Base-by-base conservation (phyloP, 2,888 invertebrate genomes). In the Caenorhabditis auriculariae region DNA sequence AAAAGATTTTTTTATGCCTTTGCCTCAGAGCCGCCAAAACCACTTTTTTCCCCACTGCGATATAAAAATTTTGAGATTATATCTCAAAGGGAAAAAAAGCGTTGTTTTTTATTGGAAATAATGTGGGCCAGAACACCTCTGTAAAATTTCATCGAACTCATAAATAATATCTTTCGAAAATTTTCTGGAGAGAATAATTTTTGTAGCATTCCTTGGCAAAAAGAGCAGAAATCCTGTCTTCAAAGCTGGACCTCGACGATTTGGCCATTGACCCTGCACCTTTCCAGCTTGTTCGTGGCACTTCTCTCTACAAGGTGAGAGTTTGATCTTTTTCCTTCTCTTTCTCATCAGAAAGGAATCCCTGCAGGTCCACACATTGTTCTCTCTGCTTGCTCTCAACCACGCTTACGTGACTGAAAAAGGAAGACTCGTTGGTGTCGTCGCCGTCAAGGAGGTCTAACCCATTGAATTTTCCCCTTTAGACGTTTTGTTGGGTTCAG, bases 381-480 rank as follows among this genome's bases (percentile, higher is more conserved):
- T 98, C 84, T 95, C 94, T n/a, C 90, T 98, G 86, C 88, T 98
- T 66, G 95, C 94, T n/a, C 90, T 98, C 24, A 93, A 93, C 84
- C 90, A 93, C 80, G 95, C 96, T 0, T 98, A 96, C 83, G 96
- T 98, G 17, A 98, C 96, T 0, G 91, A 93, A 60, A 93, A 93
- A 52, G 98, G 95, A 0, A 86, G 91, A 67, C 87, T 98, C 1
- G 91, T 95, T 4, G 98, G 98, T 3, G 93, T 98, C 0, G 94
- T 98, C 3, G 92, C 91, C 0, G 86, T 98, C 1, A 91, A 92
- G 84, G 96, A 98, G 87, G 91, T 91, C 79, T n/a, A 51, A 23
- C 24, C 28, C 15, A 28, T 9, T 19, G 19, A 9, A 9, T 41
- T 41, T n/a, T 41, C 1, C 3, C 9, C 19, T 7, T 41, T 17